A percentile compares a stretch with the other conserved stretches of the same genome.
phyloP scores from a whole-genome alignment of 2,797 vertebrate species.

The Astyanax mexicanus region DNA sequence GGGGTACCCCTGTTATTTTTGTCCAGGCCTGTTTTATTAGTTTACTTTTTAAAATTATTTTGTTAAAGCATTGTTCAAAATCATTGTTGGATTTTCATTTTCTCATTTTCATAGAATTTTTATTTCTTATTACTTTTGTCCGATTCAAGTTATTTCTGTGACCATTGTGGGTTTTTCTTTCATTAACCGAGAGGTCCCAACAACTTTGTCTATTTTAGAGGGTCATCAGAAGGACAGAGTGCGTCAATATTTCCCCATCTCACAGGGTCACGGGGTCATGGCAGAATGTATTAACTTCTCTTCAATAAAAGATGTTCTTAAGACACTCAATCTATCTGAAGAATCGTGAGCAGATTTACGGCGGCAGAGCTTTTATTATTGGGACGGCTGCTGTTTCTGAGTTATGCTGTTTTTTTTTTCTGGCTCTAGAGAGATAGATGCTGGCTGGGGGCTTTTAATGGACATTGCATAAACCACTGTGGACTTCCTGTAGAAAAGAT shows the following conservation, averaged over 20 bases:
- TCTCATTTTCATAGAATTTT: too few species aligned
- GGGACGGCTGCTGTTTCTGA: constrained; percentile 44
- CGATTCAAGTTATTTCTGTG: too few species aligned
- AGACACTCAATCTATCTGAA: constrained; percentile 30
- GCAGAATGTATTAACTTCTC: constrained; percentile 61
- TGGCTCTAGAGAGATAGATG: constrained; percentile 46
- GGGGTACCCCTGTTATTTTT: too few species aligned
- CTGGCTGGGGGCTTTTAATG: constrained; percentile 55
- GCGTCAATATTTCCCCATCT: constrained; percentile 74
- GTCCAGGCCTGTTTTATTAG: too few species aligned
- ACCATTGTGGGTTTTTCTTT: too few species aligned
- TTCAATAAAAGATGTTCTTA: constrained; percentile 73
- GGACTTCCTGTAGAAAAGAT: constrained; percentile 30
- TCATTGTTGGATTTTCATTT: too few species aligned
- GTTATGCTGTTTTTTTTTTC: constrained; percentile 20
- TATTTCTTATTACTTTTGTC: too few species aligned
- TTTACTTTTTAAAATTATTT: too few species aligned
- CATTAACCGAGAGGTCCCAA: too few species aligned
- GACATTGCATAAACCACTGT: constrained; percentile 57
- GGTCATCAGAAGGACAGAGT: constrained; percentile 27
- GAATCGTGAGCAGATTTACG: constrained; percentile 55
- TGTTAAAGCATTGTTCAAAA: too few species aligned
- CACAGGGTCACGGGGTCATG: constrained; percentile 61
- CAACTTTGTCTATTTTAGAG: constrained; percentile 48
- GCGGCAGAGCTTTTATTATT: constrained; percentile 52